Percentiles rank a stretch among this genome's conserved stretches.
Conservation (phyloP, 2,113 vertebrate genomes). For the Callospermophilus lateralis region DNA sequence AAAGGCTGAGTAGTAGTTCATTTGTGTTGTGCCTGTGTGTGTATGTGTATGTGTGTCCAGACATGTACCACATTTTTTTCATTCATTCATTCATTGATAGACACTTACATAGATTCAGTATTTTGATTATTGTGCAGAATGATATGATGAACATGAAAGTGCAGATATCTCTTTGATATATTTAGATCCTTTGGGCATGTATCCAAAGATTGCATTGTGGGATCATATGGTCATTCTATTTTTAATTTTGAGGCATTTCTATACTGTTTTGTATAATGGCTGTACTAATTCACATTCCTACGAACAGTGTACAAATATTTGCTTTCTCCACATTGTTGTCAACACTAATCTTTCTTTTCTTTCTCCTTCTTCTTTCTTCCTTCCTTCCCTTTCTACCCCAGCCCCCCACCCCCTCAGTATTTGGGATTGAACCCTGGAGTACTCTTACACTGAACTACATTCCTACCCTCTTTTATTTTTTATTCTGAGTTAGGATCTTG, state of each 20-base stretch:
- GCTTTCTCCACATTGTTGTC: neutral
- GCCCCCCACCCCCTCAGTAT: too few species aligned
- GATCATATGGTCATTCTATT: neutral
- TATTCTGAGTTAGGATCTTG: too few species aligned
- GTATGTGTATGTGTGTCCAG: neutral
- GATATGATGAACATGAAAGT: neutral
- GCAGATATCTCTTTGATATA: neutral
- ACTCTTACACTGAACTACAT: too few species aligned
- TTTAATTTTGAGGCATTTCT: neutral
- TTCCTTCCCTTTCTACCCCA: too few species aligned
- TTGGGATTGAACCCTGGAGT: too few species aligned
- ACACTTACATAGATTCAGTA: neutral
- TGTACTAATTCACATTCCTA: too few species aligned
- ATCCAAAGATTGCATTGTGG: neutral
- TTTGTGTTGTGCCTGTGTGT: too few species aligned
- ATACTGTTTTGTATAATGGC: too few species aligned
- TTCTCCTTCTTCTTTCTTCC: too few species aligned
- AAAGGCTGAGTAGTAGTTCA: too few species aligned
- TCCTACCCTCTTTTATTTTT: too few species aligned
- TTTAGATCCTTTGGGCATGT: neutral
- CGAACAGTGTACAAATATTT: neutral
- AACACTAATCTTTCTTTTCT: neutral
- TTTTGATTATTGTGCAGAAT: neutral
- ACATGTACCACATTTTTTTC: neutral
- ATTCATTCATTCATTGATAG: neutral